Base-by-base conservation (phyloP, 2,113 vertebrate species). In the Trogon melanurus region DNA sequence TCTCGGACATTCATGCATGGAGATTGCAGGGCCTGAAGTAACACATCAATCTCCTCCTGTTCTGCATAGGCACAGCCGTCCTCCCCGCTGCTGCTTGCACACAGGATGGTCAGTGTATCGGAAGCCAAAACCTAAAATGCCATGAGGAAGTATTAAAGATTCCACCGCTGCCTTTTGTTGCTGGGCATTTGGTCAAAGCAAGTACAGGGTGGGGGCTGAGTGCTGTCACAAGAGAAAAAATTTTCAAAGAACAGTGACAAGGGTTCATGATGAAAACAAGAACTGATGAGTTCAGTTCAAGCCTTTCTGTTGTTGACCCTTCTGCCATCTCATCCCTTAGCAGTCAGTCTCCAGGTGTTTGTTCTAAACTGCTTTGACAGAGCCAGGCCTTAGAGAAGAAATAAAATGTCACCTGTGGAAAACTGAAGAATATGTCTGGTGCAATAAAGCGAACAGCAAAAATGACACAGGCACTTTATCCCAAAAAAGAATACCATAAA, bases 1-100 rank as follows among this genome's bases (percentile, higher is more conserved):
- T 99, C 99, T 34, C 99, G 97, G 72, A 99, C 99, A 3, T 98
- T 98, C 97, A 99, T 99, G 97, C 99, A 99, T 0, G 99, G 98
- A 7, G 99, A 98, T 16, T 99, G 99, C 90, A 99, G 97, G 60
- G 98, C 99, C 27, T 97, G 95, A 56, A 99, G 98, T 13, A 99
- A 97, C 60, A 99, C 99, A 2, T 99, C 98, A 1, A 99, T 98
- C 96, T 99, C 99, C 36, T 98, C 97, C 96, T 99, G 99, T 79
- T 99, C 99, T 0, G 99, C 99, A 1, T 99, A 99, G 30, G 99
- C 98, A 92, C 99, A 99, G 93, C 99, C 98, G 0, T 98, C 97
- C 69, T 97, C 97, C 3, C 99, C 99, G 3, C 99, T 98, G 87
- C 99, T 99, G 93, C 99, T 99, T 19, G 97, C 60, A 25, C 99